phyloP scores from a whole-genome alignment of 2,797 vertebrate species.

The Anguilla obscura region DNA sequence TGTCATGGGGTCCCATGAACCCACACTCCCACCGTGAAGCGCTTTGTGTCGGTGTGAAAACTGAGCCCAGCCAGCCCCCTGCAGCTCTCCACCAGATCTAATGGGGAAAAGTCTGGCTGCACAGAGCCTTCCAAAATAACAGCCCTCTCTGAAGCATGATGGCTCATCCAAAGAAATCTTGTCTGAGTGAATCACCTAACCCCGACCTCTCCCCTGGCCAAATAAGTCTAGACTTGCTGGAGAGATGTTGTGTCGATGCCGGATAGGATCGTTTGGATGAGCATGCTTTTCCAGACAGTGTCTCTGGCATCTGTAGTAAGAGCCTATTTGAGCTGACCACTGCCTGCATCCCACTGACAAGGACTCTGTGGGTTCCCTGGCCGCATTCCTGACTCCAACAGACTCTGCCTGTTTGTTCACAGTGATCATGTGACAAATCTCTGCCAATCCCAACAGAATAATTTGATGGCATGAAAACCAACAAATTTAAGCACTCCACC shows the following conservation, averaged over 20 bases:
- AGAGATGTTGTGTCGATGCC: not conserved
- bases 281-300: not conserved
- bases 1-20: not conserved
- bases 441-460: not conserved
- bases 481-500: not conserved
- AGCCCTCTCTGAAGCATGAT: not conserved
- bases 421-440: not conserved
- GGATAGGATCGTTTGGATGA: not conserved
- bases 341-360: not conserved
- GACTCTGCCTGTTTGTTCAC: not conserved
- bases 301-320: not conserved
- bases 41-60: not conserved
- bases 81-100: not conserved
- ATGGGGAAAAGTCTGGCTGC: not conserved
- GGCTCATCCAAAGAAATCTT: not conserved
- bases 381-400: not conserved
- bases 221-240: not conserved
- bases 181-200: not conserved
- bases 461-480: not conserved
- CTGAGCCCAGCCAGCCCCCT: not conserved
- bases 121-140: not conserved
- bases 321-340: not conserved
- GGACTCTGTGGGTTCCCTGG: not conserved
- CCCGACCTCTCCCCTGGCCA: not conserved
- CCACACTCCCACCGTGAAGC: not conserved